Base-by-base conservation (phyloP, 2,113 vertebrate species). In the Hemibagrus wyckioides region DNA sequence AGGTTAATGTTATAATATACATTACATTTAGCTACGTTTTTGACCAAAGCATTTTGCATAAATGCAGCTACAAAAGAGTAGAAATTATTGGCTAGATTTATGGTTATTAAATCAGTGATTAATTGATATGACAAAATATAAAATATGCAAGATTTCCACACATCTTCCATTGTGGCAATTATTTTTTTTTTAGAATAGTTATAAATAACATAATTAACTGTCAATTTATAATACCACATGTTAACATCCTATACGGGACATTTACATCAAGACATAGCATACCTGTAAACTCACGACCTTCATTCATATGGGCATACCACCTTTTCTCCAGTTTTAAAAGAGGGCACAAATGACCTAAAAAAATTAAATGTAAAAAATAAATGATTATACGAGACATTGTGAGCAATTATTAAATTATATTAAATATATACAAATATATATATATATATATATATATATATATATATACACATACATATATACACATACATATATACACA, bases 251-350 rank as follows among this genome's bases (percentile, higher is more conserved):
- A n/a, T 56, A 69, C 11, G 25, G n/a, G 50, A 80, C 23, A 23
- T 41, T 25, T 14, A 75, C 23, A 44, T 48, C 10, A 48, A 76
- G 21, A 76, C 13, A 80, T 52, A 59, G 8, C 92, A 91, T 95
- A 99, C 98, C 98, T 96, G 96, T 94, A 90, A 96, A 88, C 86
- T 94, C 91, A 86, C 90, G 86, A 39, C 93, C 93, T 83, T 94
- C 94, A 90, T 93, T 94, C 87, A 92, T 91, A 81, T 91, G 89
- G 76, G 91, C 93, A 92, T 95, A 95, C 56, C 93, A 94, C 90
- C 30, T 90, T 36, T 93, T 93, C 75, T 95, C 94, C 57, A 94
- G 91, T 90, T 91, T 96, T 92, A 99, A 88, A 65, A 90, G 36
- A 83, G 97, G 97, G 90, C 98, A 99, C 13, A 91, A 81, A 13